Conservation (phyloP, 2,888 invertebrate species). For the Lasioglossum figueresi region DNA sequence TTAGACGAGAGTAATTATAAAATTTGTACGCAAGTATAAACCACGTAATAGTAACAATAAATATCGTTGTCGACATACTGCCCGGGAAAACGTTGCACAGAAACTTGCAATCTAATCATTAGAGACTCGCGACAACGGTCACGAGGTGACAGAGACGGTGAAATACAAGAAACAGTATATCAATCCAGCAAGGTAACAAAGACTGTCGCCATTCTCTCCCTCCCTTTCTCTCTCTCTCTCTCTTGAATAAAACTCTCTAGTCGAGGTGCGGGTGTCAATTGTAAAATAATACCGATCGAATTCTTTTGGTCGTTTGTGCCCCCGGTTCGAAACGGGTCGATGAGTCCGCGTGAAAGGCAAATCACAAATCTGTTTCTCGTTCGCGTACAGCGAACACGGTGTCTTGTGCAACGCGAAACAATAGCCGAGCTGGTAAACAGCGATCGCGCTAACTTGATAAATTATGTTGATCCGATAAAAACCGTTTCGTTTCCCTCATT, state of each 20-base stretch:
- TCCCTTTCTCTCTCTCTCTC: not conserved
- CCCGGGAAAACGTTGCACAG: not conserved
- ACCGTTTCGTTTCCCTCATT: not conserved
- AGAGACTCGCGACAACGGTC: not conserved
- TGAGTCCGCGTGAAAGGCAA: conserved; percentile 43
- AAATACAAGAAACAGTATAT: not conserved
- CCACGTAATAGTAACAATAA: not conserved
- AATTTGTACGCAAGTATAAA: not conserved
- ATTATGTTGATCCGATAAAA: conserved; percentile 23
- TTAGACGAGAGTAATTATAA: not conserved
- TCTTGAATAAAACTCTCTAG: conserved; percentile 27
- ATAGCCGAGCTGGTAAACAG: conserved; percentile 35
- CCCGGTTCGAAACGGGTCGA: not conserved
- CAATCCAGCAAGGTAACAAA: not conserved
- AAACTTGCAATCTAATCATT: not conserved
- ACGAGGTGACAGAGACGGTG: not conserved
- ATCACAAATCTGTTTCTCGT: conserved; percentile 45
- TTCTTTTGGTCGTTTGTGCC: conserved; percentile 23
- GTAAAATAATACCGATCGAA: conserved; percentile 31
- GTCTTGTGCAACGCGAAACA: conserved; percentile 44
- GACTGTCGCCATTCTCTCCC: not conserved
- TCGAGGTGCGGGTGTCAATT: conserved; percentile 35
- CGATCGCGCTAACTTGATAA: conserved; percentile 21
- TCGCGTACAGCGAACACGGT: conserved; percentile 16
- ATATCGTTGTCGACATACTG: not conserved